A percentile compares a stretch with the other conserved stretches of the same genome.
phyloP scores from a whole-genome alignment of 2,888 invertebrate species.

The Andrena chrysosceles region DNA sequence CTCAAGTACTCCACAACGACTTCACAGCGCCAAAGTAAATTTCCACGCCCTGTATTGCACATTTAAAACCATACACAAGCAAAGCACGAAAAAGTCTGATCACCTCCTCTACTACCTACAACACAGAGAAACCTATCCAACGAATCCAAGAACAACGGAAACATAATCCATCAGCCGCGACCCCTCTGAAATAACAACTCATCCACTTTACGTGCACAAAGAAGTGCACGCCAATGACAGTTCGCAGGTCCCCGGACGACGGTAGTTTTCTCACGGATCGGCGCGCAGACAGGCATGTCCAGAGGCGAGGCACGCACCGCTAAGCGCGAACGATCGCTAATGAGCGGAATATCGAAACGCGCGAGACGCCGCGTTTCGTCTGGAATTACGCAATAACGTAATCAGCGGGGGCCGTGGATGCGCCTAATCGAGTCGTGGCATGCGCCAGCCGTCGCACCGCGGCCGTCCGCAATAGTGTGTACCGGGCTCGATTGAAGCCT shows the following conservation, averaged over 20 bases:
- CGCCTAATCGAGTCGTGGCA: conserved; percentile 50
- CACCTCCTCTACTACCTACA: too few relatives aligned
- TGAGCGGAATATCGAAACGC: conserved; percentile 60
- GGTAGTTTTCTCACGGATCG: conserved; percentile 55
- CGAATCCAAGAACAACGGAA: too few relatives aligned
- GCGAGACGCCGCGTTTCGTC: conserved; percentile 42
- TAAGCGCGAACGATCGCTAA: conserved; percentile 57
- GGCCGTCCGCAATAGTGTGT: conserved; percentile 37
- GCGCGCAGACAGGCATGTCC: not conserved
- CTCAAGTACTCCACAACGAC: too few relatives aligned
- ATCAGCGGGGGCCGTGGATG: conserved; percentile 63
- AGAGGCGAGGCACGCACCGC: conserved; percentile 45
- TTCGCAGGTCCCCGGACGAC: not conserved
- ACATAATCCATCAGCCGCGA: too few relatives aligned
- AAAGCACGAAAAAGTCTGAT: too few relatives aligned
- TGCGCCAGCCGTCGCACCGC: conserved; percentile 42
- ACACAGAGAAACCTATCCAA: too few relatives aligned
- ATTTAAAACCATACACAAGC: too few relatives aligned
- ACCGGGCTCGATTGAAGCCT: conserved; percentile 59
- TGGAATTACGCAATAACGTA: conserved; percentile 74
- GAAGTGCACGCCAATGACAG: not conserved
- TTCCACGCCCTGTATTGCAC: too few relatives aligned
- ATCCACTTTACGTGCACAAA: too few relatives aligned
- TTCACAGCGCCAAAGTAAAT: too few relatives aligned
- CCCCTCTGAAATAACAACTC: too few relatives aligned